Conservation (phyloP, 2,113 vertebrate species). For the Rhineura floridana region DNA sequence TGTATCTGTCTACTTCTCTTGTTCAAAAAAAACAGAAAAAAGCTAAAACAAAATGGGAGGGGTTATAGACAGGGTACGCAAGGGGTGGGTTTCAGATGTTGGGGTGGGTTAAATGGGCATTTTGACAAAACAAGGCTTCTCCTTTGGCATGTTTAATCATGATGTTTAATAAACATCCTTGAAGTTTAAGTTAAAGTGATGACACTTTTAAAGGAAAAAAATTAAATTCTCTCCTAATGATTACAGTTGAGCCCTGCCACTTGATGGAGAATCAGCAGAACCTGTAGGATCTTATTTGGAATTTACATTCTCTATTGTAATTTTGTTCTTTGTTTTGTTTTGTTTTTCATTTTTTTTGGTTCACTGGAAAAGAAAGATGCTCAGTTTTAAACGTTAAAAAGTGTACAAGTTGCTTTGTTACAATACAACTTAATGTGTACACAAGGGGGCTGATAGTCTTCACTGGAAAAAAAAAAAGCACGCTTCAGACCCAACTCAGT, state of each 20-base stretch:
- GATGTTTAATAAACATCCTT: slow-evolving; percentile 97
- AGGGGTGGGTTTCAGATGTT: slow-evolving; percentile 81
- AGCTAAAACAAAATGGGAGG: slow-evolving; percentile 59
- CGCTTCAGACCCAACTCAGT: slow-evolving; percentile 52
- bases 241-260: slow-evolving; percentile 85
- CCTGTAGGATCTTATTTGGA: slow-evolving; percentile 86
- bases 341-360: slow-evolving; percentile 76
- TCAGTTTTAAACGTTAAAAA: slow-evolving; percentile 91
- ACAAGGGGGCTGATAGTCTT: slow-evolving; percentile 81
- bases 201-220: slow-evolving; percentile 87
- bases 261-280: slow-evolving; percentile 83
- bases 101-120: slow-evolving; percentile 88
- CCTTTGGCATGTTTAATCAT: slow-evolving; percentile 88
- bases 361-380: slow-evolving; percentile 84
- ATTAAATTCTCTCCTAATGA: slow-evolving; percentile 81
- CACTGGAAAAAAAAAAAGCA: slow-evolving; percentile 74
- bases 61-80: slow-evolving; percentile 76
- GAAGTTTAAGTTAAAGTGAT: slow-evolving; percentile 92
- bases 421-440: slow-evolving; percentile 97
- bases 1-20: slow-evolving; percentile 89
- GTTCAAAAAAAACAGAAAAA: slow-evolving; percentile 82
- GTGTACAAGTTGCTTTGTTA: slow-evolving; percentile 98
- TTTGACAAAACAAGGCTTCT: slow-evolving; percentile 88
- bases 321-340: slow-evolving; percentile 79
- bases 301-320: slow-evolving; percentile 84